A percentile compares a stretch with the other conserved stretches of the same genome.
Conservation (phyloP, 2,888 invertebrate genomes). For the Idaea dimidiata region DNA sequence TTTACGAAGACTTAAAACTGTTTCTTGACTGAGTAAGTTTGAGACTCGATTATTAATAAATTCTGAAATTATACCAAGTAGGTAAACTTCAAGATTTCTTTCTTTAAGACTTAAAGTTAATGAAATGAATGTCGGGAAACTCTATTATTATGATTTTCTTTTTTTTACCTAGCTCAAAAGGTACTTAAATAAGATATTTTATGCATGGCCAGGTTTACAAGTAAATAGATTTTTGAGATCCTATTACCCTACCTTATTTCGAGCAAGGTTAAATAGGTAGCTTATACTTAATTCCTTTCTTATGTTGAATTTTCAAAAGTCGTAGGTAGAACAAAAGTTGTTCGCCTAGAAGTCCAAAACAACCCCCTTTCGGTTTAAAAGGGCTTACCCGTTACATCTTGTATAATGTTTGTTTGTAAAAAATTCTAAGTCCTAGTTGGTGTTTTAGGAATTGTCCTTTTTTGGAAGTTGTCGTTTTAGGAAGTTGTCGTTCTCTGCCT, state of each 20-base stretch:
- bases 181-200: not conserved
- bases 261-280: constrained; percentile 14
- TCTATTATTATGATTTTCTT: not conserved
- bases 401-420: too few species aligned
- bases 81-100: constrained; percentile 2
- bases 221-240: not conserved
- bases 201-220: not conserved
- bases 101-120: not conserved
- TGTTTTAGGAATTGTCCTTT: too few species aligned
- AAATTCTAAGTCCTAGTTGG: too few species aligned
- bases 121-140: not conserved
- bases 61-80: not conserved
- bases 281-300: not conserved
- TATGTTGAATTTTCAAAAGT: not conserved
- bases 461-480: too few species aligned
- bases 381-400: too few species aligned
- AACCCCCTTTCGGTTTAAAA: too few species aligned
- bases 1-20: constrained; percentile 20
- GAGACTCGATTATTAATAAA: constrained; percentile 9
- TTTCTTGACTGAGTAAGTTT: constrained; percentile 27
- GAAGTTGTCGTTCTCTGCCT: too few species aligned
- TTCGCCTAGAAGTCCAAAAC: too few species aligned
- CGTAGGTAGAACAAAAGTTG: too few species aligned
- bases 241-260: not conserved
- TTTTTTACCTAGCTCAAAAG: too few species aligned